These are phyloP conservation scores for Ammospiza maritima DNA, from an alignment of 2,797 vertebrate genomes.

Conservation along the genomic window DNA sequence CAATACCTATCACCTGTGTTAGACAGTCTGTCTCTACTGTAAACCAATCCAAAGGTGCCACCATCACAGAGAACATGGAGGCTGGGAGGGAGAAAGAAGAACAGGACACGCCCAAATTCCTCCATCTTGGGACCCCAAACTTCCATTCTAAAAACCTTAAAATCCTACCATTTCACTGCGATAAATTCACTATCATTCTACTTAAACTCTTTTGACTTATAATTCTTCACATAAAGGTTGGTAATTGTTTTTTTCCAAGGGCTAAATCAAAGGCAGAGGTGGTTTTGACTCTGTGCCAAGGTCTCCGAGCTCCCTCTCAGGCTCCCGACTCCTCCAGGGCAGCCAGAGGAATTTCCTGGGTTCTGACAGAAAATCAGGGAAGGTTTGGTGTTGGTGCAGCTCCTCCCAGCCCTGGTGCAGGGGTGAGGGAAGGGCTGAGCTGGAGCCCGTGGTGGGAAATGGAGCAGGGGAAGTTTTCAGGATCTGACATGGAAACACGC, in stretches of 20 bases:
- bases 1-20: not conserved
- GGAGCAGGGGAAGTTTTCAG: not conserved
- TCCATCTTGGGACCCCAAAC: not conserved
- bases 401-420: not conserved
- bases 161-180: not conserved
- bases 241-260: not conserved
- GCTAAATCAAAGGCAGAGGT: not conserved
- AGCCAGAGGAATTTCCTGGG: not conserved
- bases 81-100: not conserved
- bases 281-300: not conserved
- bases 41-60: not conserved
- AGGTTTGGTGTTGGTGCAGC: not conserved
- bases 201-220: not conserved
- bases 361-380: not conserved
- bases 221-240: not conserved
- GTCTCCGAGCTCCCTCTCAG: too few species aligned
- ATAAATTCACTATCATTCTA: not conserved
- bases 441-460: not conserved
- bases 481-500: slow-evolving; percentile 6
- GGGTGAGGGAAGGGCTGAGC: not conserved
- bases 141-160: not conserved
- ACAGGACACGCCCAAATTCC: not conserved
- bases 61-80: too few species aligned
- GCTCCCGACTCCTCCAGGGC: too few species aligned
- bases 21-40: not conserved